Percentiles rank a stretch among this genome's conserved stretches.
These are phyloP conservation scores for Eristalinus aeneus DNA, from an alignment of 2,888 invertebrate species.

Conservation along the genomic window DNA sequence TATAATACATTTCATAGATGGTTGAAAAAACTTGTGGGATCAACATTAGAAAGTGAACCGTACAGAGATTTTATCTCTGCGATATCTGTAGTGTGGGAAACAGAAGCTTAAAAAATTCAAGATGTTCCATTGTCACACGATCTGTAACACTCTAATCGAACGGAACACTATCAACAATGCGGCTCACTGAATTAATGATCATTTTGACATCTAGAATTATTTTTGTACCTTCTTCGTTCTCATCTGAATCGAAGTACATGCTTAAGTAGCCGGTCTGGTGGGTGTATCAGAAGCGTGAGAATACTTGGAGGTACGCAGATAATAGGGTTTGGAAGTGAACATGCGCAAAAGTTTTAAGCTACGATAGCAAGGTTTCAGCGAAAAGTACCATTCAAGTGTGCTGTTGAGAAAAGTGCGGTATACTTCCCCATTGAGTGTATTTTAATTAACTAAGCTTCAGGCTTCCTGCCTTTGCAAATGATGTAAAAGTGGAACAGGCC, in stretches of 20 bases:
- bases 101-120: constrained; percentile 58
- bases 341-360: neutral
- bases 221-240: neutral
- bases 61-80: neutral
- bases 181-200: constrained; percentile 26
- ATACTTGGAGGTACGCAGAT: constrained; percentile 12
- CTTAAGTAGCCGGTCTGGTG: neutral
- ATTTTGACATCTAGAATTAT: constrained; percentile 14
- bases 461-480: neutral
- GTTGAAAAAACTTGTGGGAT: constrained; percentile 29
- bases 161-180: constrained; percentile 39
- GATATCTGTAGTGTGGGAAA: constrained; percentile 52
- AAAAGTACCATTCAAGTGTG: neutral
- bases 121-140: constrained; percentile 48
- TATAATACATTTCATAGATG: constrained; percentile 6
- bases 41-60: constrained; percentile 51
- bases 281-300: constrained; percentile 26
- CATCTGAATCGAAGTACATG: neutral
- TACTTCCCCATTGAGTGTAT: neutral
- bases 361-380: neutral
- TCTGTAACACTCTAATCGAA: constrained; percentile 35
- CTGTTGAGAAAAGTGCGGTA: neutral
- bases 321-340: neutral
- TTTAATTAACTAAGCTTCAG: neutral
- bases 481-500: neutral